Conservation (phyloP, 2,888 invertebrate species). For the Fragum whitleyi region DNA sequence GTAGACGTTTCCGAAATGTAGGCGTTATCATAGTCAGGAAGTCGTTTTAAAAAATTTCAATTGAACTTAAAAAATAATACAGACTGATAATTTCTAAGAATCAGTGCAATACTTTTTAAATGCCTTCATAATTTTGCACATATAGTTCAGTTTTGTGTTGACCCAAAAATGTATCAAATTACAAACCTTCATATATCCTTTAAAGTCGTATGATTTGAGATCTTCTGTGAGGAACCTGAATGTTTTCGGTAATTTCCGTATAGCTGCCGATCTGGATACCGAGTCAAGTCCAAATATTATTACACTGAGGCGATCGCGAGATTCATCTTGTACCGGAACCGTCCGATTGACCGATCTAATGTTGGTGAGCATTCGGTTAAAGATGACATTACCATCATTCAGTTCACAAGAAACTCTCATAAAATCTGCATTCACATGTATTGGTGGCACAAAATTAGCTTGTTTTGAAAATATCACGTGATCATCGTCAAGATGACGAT, state of each 20-base stretch:
- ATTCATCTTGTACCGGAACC: constrained; percentile 32
- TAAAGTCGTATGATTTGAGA: constrained; percentile 56
- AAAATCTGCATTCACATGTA: constrained; percentile 56
- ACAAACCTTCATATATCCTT: constrained; percentile 66
- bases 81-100: too few relatives aligned
- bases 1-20: too few relatives aligned
- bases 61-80: too few relatives aligned
- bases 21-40: too few relatives aligned
- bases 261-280: constrained; percentile 62
- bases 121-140: too few relatives aligned
- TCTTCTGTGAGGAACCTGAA: constrained; percentile 57
- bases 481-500: constrained; percentile 51
- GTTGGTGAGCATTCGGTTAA: constrained; percentile 45
- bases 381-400: constrained; percentile 12
- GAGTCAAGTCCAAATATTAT: constrained; percentile 67
- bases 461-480: constrained; percentile 50
- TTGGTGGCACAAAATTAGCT: constrained; percentile 42
- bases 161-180: too few relatives aligned
- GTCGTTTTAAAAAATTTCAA: too few relatives aligned
- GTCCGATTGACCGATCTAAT: background rate
- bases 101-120: too few relatives aligned
- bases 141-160: too few relatives aligned
- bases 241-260: constrained; percentile 66
- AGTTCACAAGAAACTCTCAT: constrained; percentile 48
- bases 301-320: constrained; percentile 51